phyloP scores from a whole-genome alignment of 2,888 invertebrate species.

The Agrochola lychnidis region DNA sequence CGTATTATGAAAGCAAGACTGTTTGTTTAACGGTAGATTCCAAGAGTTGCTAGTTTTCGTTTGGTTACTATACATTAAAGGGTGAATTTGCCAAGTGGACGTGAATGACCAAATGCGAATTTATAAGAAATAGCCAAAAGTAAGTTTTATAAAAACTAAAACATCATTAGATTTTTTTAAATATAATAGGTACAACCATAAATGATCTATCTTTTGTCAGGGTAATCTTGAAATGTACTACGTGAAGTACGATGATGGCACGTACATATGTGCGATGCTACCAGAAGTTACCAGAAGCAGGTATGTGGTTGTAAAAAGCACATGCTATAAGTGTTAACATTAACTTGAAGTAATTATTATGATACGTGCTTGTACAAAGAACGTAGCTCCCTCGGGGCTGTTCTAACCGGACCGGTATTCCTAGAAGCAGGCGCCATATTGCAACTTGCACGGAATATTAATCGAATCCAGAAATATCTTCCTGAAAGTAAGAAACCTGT shows the following conservation, averaged over 20 bases:
- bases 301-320: slow-evolving; percentile 11
- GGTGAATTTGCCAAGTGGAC: not conserved
- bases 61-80: not conserved
- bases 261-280: too few species aligned
- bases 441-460: slow-evolving; percentile 35
- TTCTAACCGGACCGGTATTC: not conserved
- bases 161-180: not conserved
- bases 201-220: not conserved
- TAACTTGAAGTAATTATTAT: slow-evolving; percentile 31
- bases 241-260: not conserved
- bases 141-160: not conserved
- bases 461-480: slow-evolving; percentile 20
- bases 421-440: slow-evolving; percentile 10
- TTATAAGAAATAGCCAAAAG: too few species aligned
- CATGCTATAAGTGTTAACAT: slow-evolving; percentile 3
- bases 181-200: not conserved
- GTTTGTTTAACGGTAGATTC: not conserved
- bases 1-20: not conserved
- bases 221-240: not conserved
- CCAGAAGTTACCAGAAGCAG: too few species aligned
- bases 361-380: slow-evolving; percentile 31
- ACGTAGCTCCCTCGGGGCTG: not conserved
- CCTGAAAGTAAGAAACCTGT: slow-evolving; percentile 8
- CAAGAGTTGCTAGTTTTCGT: not conserved
- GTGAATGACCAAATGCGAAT: not conserved